Percentiles rank a stretch among this genome's conserved stretches.
Conservation (phyloP, 2,888 invertebrate genomes). For the Andrena praecox region DNA sequence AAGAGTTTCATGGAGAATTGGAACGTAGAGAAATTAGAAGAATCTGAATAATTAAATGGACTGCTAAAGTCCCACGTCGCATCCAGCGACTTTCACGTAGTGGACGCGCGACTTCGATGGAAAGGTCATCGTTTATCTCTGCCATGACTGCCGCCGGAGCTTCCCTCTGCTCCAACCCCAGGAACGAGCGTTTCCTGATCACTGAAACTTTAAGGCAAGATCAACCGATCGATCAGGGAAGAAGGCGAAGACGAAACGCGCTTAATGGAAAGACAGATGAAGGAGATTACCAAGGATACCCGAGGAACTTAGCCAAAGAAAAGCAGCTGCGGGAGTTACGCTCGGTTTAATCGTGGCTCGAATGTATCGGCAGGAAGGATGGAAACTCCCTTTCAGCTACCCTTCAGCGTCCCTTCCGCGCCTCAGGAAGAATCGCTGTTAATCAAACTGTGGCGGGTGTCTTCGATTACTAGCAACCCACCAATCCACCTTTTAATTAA, state of each 20-base stretch:
- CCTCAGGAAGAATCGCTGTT: conserved; percentile 8
- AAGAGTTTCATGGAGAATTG: no score
- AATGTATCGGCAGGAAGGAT: conserved; percentile 26
- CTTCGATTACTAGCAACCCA: neutral
- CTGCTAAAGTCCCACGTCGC: no score
- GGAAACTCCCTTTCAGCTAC: conserved; percentile 11
- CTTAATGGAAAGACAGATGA: conserved; percentile 15
- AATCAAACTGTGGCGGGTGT: conserved; percentile 1
- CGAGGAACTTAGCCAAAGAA: conserved; percentile 14
- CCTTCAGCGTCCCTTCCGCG: neutral
- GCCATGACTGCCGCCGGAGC: neutral
- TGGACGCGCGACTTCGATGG: neutral
- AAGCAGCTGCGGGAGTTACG: conserved; percentile 1
- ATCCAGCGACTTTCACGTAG: neutral
- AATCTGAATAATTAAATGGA: no score
- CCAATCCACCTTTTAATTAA: conserved; percentile 1
- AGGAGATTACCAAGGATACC: conserved; percentile 20
- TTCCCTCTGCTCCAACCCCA: neutral
- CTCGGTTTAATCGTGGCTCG: conserved; percentile 12
- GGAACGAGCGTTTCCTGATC: conserved; percentile 3
- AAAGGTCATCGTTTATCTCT: neutral
- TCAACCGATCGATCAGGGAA: neutral
- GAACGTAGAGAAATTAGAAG: no score
- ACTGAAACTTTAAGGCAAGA: neutral
- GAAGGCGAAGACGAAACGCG: neutral